Evolutionary conservation across 2,113 vertebrate genomes (phyloP).

Genomic region (Myiagra hebetior): DNA sequence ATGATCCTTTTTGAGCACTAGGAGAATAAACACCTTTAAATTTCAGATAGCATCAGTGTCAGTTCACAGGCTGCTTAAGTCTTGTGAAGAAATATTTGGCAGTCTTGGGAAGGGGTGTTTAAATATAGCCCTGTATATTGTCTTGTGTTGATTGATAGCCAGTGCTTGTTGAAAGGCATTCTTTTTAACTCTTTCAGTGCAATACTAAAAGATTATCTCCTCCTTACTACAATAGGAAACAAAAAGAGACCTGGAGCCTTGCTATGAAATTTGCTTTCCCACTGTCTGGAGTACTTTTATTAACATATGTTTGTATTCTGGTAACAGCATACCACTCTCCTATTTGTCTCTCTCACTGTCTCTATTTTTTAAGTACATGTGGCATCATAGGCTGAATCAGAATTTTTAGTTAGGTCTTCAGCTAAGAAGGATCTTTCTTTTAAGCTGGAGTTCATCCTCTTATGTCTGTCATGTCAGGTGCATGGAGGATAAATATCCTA

Average conservation of each 20-base stretch:
- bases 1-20: neutral
- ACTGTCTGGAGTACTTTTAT: neutral
- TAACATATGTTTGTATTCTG: neutral
- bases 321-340: neutral
- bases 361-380: neutral
- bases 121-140: neutral
- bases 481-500: neutral
- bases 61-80: neutral
- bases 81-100: neutral
- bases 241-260: neutral
- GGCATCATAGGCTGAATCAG: neutral
- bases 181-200: neutral
- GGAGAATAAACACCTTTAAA: neutral
- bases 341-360: neutral
- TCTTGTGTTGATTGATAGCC: neutral
- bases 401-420: neutral
- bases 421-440: neutral
- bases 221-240: neutral
- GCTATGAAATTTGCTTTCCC: neutral
- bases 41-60: constrained; percentile 8
- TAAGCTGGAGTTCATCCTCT: neutral
- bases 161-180: neutral
- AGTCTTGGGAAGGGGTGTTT: neutral
- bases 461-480: neutral
- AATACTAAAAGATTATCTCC: neutral